Evolutionary conservation across 2,113 vertebrate genomes (phyloP), one percentile per base, ranked within the genome.

Genomic region (Actenoides hombroni): DNA sequence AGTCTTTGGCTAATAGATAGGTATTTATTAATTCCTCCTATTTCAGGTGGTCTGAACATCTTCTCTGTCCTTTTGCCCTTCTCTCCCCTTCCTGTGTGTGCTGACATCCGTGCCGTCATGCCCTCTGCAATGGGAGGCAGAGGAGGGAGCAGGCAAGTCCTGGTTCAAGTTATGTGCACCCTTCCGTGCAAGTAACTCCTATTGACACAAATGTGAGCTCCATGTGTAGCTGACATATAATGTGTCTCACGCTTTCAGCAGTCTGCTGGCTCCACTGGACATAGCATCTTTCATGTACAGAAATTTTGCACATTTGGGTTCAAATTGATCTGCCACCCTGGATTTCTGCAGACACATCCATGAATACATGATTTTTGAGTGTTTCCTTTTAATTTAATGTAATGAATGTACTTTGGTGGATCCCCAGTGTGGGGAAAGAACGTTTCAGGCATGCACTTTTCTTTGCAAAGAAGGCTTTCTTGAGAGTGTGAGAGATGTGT

Each of bases 121-220:
- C 33, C 39, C 40, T 83, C 73, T 88, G 40, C 42, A 12, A 4
- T 3, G 26, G 68, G 20, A 85, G 21, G 59, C 40, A 49, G 37
- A 82, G 37, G 63, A 81, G 21, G 39, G 64, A 73, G 39, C 48
- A 74, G 87, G 35, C 16, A 21, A 53, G 26, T 80, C 37, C 85
- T 56, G 19, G 33, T 42, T 44, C 26, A n/a, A 37, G 49, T 28
- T 61, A 5, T 0, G 0, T 1, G 0, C 4, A 13, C 3, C 23
- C 16, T 42, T 78, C 42, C 9, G 4, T 35, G 76, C 17, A 24
- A 35, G 69, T 10, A 18, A 37, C 44, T 90, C 40, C 53, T 44
- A 1, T 8, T 46, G 71, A 53, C 39, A 26, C 31, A 13, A 23
- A 26, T 0, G 5, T 17, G 57, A 87, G 68, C 74, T 75, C 71